A percentile compares a stretch with the other conserved stretches of the same genome.
Evolutionary conservation across 1,140 invertebrate species (phyloP).

Genomic region (Campoletis sonorensis): DNA sequence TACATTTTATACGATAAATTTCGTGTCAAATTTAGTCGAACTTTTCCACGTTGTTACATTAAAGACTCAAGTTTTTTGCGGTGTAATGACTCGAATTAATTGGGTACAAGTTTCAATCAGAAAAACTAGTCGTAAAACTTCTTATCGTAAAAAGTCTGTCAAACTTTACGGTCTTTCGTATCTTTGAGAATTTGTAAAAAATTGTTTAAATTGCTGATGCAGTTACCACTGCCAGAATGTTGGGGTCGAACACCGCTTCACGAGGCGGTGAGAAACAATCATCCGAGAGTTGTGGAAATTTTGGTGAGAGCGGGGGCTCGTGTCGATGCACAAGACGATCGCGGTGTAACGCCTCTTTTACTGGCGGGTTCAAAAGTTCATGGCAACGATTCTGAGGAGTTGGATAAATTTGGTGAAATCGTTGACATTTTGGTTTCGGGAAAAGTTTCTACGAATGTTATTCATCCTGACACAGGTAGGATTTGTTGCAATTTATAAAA

Average conservation of each 20-base stretch:
- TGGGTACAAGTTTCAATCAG: too few relatives aligned
- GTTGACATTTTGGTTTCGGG: constrained; percentile 38
- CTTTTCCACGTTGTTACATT: too few relatives aligned
- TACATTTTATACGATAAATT: too few relatives aligned
- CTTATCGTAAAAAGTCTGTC: too few relatives aligned
- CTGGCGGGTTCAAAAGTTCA: constrained; percentile 55
- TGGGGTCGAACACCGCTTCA: constrained; percentile 64
- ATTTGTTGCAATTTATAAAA: too few relatives aligned
- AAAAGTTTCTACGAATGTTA: constrained; percentile 43
- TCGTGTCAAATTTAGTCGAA: too few relatives aligned
- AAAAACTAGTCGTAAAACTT: too few relatives aligned
- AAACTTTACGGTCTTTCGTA: too few relatives aligned
- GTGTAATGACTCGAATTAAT: too few relatives aligned
- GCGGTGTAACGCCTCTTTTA: constrained; percentile 59
- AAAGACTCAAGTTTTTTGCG: too few relatives aligned
- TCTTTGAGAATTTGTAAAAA: too few relatives aligned
- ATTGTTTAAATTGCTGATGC: too few relatives aligned
- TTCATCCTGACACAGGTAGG: constrained; percentile 43
- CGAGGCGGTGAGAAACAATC: constrained; percentile 60
- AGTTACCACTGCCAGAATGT: constrained; percentile 57
- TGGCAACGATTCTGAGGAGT: constrained; percentile 8
- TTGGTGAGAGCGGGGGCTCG: constrained; percentile 57
- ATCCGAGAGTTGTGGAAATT: constrained; percentile 54
- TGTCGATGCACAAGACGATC: constrained; percentile 58
- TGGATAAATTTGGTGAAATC: constrained; percentile 37